Evolutionary conservation across 2,113 vertebrate species (phyloP).

Genomic region (Ptilorrhoa leucosticta): DNA sequence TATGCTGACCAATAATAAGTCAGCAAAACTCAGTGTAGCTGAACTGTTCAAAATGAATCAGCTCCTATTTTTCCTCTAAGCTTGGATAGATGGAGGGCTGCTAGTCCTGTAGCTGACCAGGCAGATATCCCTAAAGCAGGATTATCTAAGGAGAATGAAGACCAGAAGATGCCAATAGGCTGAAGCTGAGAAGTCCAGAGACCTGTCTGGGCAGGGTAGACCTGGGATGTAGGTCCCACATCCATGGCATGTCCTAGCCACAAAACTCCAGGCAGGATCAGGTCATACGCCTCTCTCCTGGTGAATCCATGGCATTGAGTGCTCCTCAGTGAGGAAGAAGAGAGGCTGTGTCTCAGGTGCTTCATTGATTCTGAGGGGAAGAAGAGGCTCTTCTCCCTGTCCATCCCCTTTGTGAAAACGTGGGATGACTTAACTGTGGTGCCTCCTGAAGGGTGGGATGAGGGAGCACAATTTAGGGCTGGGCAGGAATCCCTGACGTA

Average conservation of each 20-base stretch:
- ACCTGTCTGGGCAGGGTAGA: background rate
- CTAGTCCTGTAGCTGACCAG: background rate
- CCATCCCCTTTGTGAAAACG: background rate
- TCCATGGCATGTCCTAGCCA: background rate
- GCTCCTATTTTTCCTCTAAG: background rate
- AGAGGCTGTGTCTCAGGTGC: background rate
- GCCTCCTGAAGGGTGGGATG: background rate
- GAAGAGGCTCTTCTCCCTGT: background rate
- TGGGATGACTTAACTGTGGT: background rate
- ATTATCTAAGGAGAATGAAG: background rate
- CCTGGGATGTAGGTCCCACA: background rate
- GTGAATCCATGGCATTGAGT: background rate
- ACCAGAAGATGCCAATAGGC: background rate
- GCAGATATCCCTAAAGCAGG: background rate
- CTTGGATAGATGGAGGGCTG: background rate
- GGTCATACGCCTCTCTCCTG: rapidly evolving
- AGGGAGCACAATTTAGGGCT: background rate
- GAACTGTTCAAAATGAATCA: background rate
- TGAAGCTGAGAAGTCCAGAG: background rate
- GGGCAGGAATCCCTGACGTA: background rate
- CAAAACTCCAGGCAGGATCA: background rate
- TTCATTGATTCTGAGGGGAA: rapidly evolving
- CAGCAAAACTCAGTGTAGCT: background rate
- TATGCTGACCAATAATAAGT: constrained; percentile 23
- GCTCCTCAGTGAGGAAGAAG: background rate